These are phyloP conservation scores for Malacoraja senta DNA, from an alignment of 2,797 vertebrate species.

Conservation along the genomic window DNA sequence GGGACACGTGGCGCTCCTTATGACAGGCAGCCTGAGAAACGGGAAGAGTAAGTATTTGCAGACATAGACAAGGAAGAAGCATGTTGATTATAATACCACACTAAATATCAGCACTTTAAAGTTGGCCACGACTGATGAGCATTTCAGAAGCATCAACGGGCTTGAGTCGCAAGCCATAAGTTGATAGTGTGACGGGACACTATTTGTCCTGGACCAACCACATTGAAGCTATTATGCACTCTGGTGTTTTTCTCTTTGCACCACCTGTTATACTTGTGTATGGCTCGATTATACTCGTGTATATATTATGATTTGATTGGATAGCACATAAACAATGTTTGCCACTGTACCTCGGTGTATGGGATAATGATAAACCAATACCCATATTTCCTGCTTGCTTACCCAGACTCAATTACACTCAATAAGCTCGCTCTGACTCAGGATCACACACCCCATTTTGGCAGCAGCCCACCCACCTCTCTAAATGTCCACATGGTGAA, in stretches of 20 bases:
- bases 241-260: too few relatives aligned
- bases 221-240: too few relatives aligned
- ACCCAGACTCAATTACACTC: background rate
- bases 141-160: background rate
- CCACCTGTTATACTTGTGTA: too few relatives aligned
- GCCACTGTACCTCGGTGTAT: too few relatives aligned
- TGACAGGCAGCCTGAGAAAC: slow-evolving; percentile 81
- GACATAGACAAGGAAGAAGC: background rate
- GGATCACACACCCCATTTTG: background rate
- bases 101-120: background rate
- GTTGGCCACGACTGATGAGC: background rate
- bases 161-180: background rate
- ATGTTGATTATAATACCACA: background rate
- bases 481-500: background rate
- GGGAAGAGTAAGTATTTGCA: background rate
- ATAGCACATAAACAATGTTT: too few relatives aligned
- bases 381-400: background rate
- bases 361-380: too few relatives aligned
- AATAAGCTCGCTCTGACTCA: background rate
- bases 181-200: background rate
- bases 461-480: background rate
- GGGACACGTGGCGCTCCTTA: slow-evolving; percentile 87
- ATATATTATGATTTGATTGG: too few relatives aligned
- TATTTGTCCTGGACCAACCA: background rate
- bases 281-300: too few relatives aligned